Base-by-base conservation (phyloP, 2,797 vertebrate genomes). In the Helarctos malayanus region DNA sequence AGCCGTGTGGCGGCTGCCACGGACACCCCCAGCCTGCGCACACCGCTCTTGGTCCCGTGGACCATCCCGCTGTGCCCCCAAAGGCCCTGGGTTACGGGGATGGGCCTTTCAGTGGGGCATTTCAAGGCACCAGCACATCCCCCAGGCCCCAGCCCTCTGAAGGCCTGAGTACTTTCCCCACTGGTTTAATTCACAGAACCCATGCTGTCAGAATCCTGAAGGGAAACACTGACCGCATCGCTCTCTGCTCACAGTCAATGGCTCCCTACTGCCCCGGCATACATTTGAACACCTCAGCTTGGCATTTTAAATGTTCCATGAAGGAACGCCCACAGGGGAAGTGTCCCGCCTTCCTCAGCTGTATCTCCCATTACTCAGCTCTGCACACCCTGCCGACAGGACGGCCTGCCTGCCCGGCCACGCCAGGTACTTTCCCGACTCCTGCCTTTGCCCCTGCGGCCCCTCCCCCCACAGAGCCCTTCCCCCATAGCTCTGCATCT, bases 351-450 rank as follows among this genome's bases (percentile, higher is more conserved):
- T 52, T 59, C 45, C 79, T 65, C 68, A 5, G 35, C 18, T 69
- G 21, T 9, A 14, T 54, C 75, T 82, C 63, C 73, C 45, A 9
- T 38, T 19, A 4, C 45, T 89, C 79, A 75, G 0, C 65, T 21
- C n/a, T 38, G 45, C 80, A 21, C 75, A 65, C 54, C 8, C 38
- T 2, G 1, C 12, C 52, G 23, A 32, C 0, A 32, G 45, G 63
- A 35, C 14, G 1, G 32, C 71, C 71, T 41, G 8, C 68, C 0
- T 35, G 25, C 54, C 41, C 59, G 41, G 75, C 59, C n/a, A 25
- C 0, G 1, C 69, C 47, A 15, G 19, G 0, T 2, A 7, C 57
- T 56, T 71, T 25, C 49, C 65, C 14, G 0, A 6, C 35, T 47
- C 16, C 2, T 6, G 27, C 32, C 91, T 69, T 32, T 49, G 29